These are phyloP conservation scores for Alouatta palliata DNA, from an alignment of 2,113 vertebrate species.

Conservation along the genomic window DNA sequence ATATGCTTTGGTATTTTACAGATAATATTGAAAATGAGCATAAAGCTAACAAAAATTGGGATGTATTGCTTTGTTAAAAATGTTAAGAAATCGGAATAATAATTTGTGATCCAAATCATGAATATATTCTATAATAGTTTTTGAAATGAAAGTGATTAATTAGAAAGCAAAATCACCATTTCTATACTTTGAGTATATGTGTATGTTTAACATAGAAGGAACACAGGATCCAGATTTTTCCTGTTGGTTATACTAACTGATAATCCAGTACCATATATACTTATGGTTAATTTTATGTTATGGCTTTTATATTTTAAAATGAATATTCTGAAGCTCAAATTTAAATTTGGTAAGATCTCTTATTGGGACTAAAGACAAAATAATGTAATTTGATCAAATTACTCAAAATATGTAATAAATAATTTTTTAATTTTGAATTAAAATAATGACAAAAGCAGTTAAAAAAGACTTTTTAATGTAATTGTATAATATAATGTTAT, in stretches of 20 bases:
- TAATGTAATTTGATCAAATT: background rate
- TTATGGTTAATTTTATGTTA: background rate
- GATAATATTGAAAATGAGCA: slow-evolving; percentile 26
- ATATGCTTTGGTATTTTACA: background rate
- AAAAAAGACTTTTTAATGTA: background rate
- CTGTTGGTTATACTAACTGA: background rate
- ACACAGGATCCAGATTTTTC: background rate
- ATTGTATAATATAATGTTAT: background rate
- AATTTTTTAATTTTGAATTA: background rate
- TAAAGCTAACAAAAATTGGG: background rate
- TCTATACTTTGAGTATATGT: background rate
- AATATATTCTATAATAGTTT: background rate
- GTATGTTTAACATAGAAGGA: background rate
- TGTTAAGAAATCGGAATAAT: slow-evolving; percentile 14
- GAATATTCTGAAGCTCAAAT: background rate
- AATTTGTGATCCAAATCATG: background rate
- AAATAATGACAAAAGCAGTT: background rate
- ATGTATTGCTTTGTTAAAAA: slow-evolving; percentile 12
- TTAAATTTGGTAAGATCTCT: background rate
- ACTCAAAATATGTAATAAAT: slow-evolving; percentile 17
- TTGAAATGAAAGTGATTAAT: slow-evolving; percentile 24
- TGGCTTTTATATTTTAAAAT: background rate
- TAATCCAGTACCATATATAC: background rate
- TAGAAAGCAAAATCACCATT: background rate
- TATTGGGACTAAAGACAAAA: background rate